Base-by-base conservation (phyloP, 92 coral and sea anemone genomes). In the Porites divaricata region DNA sequence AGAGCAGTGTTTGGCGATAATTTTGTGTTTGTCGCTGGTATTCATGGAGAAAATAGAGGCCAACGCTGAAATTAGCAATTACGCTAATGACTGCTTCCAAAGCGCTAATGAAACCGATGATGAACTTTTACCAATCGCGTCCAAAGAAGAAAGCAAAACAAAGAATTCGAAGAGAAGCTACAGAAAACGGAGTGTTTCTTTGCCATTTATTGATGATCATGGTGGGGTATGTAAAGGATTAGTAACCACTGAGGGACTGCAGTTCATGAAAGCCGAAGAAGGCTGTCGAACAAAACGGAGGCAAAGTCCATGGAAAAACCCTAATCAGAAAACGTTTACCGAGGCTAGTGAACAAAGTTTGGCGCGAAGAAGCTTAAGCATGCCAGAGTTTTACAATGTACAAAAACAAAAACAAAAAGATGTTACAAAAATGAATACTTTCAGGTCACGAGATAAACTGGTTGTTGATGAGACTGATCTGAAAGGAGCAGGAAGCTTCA, bases 331-430 rank as follows among this genome's bases (percentile, higher is more conserved):
- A 57, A 61, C 26, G 13, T 1, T 24, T 28, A 65, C 23, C 9
- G 49, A 45, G 24, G 41, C 4, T 21, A 23, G n/a, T 17, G 76
- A 74, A 14, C 50, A 50, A 8, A 13, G 71, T 53, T 77, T 79
- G 16, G 45, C 88, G n/a, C 81, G 94, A 21, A 82, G 94, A 49
- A 91, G 94, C 62, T 72, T 84, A 11, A 91, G 94, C 66, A 79
- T 91, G 91, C 94, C 94, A 5, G 91, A 91, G 79, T 91, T 91
- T 83, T 87, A 74, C 78, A 65, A 13, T 41, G 4, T 14, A 19
- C 26, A 21, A 21, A 19, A 63, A 16, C 54, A 13, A 35, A 4
- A 35, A 35, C 45, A 35, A 4, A 35, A 35, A 35, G 5, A 35
- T 35, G 45, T 35, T 35, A 35, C 45, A 35, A 53, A 35, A 65